Base-by-base conservation (phyloP, 2,888 invertebrate genomes). In the Carpatolechia fugitivella region DNA sequence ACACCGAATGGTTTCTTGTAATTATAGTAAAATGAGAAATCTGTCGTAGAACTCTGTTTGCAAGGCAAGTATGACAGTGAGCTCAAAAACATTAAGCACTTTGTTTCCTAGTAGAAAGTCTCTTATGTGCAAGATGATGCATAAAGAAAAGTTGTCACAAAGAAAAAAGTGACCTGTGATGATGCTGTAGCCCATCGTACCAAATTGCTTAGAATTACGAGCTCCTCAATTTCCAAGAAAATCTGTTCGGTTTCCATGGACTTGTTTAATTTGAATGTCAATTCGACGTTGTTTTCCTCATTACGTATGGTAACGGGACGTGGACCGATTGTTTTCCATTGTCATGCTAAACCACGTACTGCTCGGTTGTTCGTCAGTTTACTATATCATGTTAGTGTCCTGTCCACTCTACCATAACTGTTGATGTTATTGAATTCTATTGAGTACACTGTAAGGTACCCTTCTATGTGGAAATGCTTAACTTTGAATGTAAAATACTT, bases 261-360 rank as follows among this genome's bases (percentile, higher is more conserved):
- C 33, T 40, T 35, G 38, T 36, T 52, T 31, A 53, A 50, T 49
- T 53, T 41, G 29, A 53, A 53, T 56, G 58, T 63, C 60, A 60
- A 66, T 59, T 65, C 58, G 6, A 24, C 49, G 54, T 60, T 60
- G 61, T 66, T 70, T 64, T 68, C 64, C 63, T 62, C 68, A 63
- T 59, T 60, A 66, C 56, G 58, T 62, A 63, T 60, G 61, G 56
- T 63, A 72, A 65, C 69, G 66, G 71, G 71, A 74, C 69, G 60
- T 61, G 58, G 60, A 60, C 69, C 68, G 31, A 74, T 76, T 75
- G 74, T 78, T 74, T 64, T 54, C 66, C 60, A 76, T 80, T 84
- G 80, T 82, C 79, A 82, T 82, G 79, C 76, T 70, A 78, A 80
- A 63, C 62, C 61, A 18, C 18, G 18, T 16, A 14, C 40, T 18